Conservation (phyloP, 1,140 invertebrate genomes). For the Caenorhabditis latens region DNA sequence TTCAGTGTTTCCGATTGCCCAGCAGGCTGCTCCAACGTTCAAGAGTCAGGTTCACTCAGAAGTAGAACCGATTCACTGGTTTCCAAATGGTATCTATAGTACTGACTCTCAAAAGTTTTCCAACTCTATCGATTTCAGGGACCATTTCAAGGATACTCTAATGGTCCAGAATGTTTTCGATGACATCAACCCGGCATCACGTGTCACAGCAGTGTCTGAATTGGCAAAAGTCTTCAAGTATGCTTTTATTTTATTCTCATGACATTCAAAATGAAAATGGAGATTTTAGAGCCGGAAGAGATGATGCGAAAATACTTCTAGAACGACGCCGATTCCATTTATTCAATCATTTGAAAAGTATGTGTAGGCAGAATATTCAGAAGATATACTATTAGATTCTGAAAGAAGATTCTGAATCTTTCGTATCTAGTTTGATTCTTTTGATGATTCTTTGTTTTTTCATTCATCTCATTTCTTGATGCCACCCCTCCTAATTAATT, state of each 20-base stretch:
- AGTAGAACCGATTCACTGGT: too few relatives aligned
- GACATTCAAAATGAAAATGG: not conserved
- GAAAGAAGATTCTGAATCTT: not conserved
- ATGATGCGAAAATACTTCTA: not conserved
- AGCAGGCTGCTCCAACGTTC: conserved; percentile 65
- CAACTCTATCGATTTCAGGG: too few relatives aligned
- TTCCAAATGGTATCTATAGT: too few relatives aligned
- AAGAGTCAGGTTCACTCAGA: conserved; percentile 6
- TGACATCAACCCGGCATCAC: not conserved
- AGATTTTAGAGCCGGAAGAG: not conserved
- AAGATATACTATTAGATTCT: too few relatives aligned
- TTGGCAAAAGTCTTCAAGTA: not conserved
- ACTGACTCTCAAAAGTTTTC: too few relatives aligned
- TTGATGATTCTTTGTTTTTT: not conserved
- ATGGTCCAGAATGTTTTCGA: not conserved
- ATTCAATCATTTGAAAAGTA: too few relatives aligned
- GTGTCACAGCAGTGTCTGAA: not conserved
- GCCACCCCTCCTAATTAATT: not conserved
- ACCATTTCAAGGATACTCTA: not conserved
- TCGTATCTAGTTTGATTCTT: conserved; percentile 1
- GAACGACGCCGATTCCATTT: not conserved
- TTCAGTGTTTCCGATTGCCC: conserved; percentile 64
- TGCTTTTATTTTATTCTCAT: conserved; percentile 19
- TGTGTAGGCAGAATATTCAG: too few relatives aligned
- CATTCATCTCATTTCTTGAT: not conserved